These are phyloP conservation scores for Neoniphon sammara DNA, from an alignment of 2,797 vertebrate genomes.

Conservation along the genomic window DNA sequence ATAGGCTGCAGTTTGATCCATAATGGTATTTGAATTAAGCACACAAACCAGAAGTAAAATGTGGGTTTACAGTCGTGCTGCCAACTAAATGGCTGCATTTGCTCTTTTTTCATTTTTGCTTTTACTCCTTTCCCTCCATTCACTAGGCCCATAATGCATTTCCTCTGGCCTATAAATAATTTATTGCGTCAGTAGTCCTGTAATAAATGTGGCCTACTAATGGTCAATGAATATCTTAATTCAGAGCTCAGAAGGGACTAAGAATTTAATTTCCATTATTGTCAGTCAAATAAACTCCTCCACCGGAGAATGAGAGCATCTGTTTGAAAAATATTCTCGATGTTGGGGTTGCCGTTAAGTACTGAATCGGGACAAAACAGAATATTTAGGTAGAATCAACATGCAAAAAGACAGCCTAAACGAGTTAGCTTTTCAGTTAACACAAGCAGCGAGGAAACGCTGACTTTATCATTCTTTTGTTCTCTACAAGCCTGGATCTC, in stretches of 20 bases:
- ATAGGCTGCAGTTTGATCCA: neutral
- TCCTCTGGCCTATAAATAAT: conserved; percentile 23
- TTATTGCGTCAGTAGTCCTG: neutral
- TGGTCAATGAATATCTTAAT: neutral
- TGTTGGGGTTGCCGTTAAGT: neutral
- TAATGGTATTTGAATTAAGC: neutral
- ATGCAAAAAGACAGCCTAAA: conserved; percentile 29
- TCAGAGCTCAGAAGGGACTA: too few species aligned
- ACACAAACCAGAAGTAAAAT: neutral
- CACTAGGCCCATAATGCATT: neutral
- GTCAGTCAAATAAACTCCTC: neutral
- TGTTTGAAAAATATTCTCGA: neutral
- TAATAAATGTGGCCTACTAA: neutral
- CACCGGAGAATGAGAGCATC: neutral
- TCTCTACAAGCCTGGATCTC: conserved; percentile 86
- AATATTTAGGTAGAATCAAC: neutral
- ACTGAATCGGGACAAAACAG: neutral
- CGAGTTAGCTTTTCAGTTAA: conserved; percentile 44
- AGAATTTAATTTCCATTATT: neutral
- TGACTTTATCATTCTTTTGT: conserved; percentile 96
- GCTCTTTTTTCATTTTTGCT: neutral
- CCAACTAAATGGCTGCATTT: neutral
- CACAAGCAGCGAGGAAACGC: conserved; percentile 74
- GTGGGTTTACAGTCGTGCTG: neutral
- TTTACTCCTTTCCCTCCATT: neutral